phyloP scores from a whole-genome alignment of 2,888 invertebrate species.

The Isoperla grammatica region DNA sequence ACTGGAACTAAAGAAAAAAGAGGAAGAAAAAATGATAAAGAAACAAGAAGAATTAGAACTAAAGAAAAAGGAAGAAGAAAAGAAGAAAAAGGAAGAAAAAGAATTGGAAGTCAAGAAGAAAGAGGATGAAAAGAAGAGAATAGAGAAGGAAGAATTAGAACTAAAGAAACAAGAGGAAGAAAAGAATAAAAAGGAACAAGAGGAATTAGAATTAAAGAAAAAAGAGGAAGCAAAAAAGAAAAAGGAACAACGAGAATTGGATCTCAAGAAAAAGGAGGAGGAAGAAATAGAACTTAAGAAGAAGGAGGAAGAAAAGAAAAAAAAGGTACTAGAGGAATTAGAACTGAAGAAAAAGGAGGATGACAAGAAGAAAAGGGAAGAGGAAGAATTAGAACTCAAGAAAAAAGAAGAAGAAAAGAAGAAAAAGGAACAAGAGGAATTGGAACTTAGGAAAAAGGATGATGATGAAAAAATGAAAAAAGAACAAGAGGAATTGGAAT shows the following conservation, averaged over 20 bases:
- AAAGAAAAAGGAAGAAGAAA: slow-evolving; percentile 21
- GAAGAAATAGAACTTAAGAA: slow-evolving; percentile 29
- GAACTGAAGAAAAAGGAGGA: slow-evolving; percentile 27
- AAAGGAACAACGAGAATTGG: slow-evolving; percentile 29
- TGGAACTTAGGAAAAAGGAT: slow-evolving; percentile 8
- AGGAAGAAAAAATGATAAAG: slow-evolving; percentile 14
- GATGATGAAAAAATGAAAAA: no score
- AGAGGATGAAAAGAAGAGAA: slow-evolving; percentile 22
- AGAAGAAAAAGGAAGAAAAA: slow-evolving; percentile 28
- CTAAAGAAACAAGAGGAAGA: slow-evolving; percentile 25
- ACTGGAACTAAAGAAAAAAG: slow-evolving; percentile 16
- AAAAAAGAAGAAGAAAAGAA: background rate
- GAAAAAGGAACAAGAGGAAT: background rate
- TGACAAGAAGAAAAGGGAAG: slow-evolving; percentile 24
- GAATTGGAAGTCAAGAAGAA: slow-evolving; percentile 27
- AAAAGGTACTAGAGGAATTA: slow-evolving; percentile 23
- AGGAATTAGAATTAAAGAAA: no score
- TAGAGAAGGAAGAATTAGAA: no score
- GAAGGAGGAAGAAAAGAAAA: slow-evolving; percentile 27
- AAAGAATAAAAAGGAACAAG: slow-evolving; percentile 29
- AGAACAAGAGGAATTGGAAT: background rate
- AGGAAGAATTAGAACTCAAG: slow-evolving; percentile 20
- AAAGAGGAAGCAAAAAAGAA: slow-evolving; percentile 28
- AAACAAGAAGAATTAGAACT: background rate
- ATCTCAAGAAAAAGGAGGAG: slow-evolving; percentile 32